Evolutionary conservation across 2,113 vertebrate genomes (phyloP).

Genomic region (Scartelaos histophorus): DNA sequence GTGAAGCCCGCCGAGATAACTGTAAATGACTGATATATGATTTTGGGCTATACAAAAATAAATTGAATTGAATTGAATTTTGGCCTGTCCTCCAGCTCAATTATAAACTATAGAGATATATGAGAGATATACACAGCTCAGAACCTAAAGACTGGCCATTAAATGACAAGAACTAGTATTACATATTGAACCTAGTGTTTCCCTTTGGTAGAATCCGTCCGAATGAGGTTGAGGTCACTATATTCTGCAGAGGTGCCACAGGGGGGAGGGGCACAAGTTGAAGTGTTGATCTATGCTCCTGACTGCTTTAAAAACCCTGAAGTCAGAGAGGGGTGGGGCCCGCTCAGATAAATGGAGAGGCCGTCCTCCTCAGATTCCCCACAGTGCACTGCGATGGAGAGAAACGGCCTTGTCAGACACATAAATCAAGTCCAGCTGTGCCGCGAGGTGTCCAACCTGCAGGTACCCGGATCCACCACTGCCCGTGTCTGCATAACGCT

Average conservation of each 20-base stretch:
- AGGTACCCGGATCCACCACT: background rate
- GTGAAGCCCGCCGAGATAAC: too few relatives aligned
- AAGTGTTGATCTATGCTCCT: constrained; percentile 62
- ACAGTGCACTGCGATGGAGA: constrained; percentile 63
- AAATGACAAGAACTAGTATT: background rate
- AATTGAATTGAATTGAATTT: too few relatives aligned
- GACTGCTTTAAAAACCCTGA: constrained; percentile 65
- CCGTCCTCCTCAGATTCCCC: constrained; percentile 65
- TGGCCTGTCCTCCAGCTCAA: too few relatives aligned
- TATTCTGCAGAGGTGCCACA: constrained; percentile 63
- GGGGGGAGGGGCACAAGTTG: constrained; percentile 49
- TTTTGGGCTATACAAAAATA: too few relatives aligned
- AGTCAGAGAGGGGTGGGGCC: constrained; percentile 42
- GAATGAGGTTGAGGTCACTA: constrained; percentile 52
- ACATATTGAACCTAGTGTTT: background rate
- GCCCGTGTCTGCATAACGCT: constrained; percentile 28
- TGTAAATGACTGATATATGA: too few relatives aligned
- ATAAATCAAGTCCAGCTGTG: constrained; percentile 77
- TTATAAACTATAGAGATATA: too few relatives aligned
- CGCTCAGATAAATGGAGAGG: constrained; percentile 76
- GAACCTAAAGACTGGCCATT: too few relatives aligned
- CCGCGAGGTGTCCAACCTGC: constrained; percentile 31
- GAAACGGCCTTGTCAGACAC: constrained; percentile 76
- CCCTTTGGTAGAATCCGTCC: background rate
- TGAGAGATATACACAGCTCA: too few relatives aligned